Evolutionary conservation across 2,888 invertebrate species (phyloP).

Genomic region (Xestoiulus laeticollis): DNA sequence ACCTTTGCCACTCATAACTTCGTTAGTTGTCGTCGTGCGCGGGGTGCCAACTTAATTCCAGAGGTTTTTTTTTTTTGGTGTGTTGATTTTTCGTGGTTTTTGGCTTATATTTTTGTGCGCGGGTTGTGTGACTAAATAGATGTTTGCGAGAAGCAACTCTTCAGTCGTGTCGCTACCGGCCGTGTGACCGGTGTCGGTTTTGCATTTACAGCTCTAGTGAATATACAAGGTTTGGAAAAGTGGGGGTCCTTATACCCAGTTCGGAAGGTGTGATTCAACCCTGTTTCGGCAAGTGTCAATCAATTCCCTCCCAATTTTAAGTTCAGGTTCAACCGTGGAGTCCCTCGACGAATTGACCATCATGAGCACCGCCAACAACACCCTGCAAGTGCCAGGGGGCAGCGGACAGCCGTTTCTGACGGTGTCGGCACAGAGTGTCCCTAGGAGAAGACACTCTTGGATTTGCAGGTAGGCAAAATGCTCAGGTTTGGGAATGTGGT

Average conservation of each 20-base stretch:
- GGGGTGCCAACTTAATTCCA: not conserved
- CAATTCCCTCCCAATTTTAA: not conserved
- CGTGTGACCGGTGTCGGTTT: not conserved
- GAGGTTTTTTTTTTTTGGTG: not conserved
- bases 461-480: slow-evolving; percentile 50
- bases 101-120: not conserved
- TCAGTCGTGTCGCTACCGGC: too few species aligned
- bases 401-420: slow-evolving; percentile 13
- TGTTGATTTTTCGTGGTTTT: not conserved
- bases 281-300: not conserved
- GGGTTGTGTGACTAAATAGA: not conserved
- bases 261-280: not conserved
- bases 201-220: too few species aligned
- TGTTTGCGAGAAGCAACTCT: too few species aligned
- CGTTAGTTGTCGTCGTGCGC: not conserved
- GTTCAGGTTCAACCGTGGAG: not conserved
- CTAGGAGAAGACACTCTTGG: slow-evolving; percentile 49
- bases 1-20: not conserved
- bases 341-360: slow-evolving; percentile 35
- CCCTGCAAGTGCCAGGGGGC: slow-evolving; percentile 48
- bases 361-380: slow-evolving; percentile 48
- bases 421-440: slow-evolving; percentile 41
- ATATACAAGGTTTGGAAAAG: too few species aligned
- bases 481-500: not conserved
- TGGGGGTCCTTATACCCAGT: not conserved